Evolutionary conservation across 2,888 invertebrate genomes (phyloP).

Genomic region (Melanchra persicariae): DNA sequence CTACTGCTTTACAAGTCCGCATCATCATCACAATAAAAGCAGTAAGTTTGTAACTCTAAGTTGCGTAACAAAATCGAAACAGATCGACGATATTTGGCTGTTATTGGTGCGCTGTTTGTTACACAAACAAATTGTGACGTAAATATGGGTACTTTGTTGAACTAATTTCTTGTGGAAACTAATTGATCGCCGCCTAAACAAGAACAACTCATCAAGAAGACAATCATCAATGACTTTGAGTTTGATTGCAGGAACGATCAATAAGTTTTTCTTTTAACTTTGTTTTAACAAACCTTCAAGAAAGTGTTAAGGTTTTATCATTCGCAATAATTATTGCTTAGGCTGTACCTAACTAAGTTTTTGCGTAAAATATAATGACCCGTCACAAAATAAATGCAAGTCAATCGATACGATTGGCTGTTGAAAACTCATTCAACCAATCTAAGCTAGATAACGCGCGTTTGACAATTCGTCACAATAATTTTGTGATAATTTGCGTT

Average conservation of each 20-base stretch:
- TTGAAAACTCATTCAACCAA: too few relatives aligned
- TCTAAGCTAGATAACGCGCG: too few relatives aligned
- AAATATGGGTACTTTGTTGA: background rate
- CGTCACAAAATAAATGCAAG: too few relatives aligned
- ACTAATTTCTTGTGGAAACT: background rate
- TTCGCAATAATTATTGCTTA: too few relatives aligned
- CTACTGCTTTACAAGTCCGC: conserved; percentile 44
- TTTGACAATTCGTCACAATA: too few relatives aligned
- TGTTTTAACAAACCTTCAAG: background rate
- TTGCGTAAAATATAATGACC: too few relatives aligned
- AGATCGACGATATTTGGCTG: conserved; percentile 3
- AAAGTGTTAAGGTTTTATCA: background rate
- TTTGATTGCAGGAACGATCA: background rate
- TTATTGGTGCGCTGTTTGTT: background rate
- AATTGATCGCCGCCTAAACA: conserved; percentile 17
- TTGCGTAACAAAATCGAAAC: conserved; percentile 37
- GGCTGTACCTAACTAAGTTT: too few relatives aligned
- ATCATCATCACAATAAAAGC: conserved; percentile 46
- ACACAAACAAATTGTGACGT: background rate
- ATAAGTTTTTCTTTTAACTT: background rate
- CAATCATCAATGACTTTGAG: conserved; percentile 18
- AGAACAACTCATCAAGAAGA: background rate
- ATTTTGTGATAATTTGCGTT: too few relatives aligned
- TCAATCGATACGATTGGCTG: too few relatives aligned
- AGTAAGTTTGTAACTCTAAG: conserved; percentile 60